Evolutionary conservation across 1,140 invertebrate species (phyloP).

Genomic region (Colletes gigas): DNA sequence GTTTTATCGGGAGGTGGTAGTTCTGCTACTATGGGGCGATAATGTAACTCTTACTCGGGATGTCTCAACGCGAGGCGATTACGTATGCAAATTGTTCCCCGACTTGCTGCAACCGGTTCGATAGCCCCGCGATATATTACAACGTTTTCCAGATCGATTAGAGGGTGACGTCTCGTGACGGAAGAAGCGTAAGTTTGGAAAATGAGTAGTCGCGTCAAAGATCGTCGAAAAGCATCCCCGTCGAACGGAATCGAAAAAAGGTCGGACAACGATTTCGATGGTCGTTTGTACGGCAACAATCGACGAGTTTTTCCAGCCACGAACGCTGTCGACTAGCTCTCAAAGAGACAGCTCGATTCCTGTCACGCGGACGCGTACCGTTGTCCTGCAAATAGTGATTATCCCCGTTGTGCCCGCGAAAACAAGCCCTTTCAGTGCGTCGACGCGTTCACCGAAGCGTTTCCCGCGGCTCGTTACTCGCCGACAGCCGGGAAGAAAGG

Average conservation of each 20-base stretch:
- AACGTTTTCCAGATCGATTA: no score
- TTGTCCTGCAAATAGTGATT: conserved; percentile 19
- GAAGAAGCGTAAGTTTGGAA: no score
- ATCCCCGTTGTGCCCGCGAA: conserved; percentile 9
- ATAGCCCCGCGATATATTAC: no score
- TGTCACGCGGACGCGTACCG: background rate
- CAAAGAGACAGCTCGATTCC: background rate
- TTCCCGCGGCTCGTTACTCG: background rate
- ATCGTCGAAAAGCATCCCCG: no score
- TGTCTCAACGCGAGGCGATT: no score
- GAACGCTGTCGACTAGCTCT: background rate
- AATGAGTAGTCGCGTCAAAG: no score
- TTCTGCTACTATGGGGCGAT: no score
- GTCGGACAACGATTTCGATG: background rate
- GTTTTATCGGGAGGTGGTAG: no score
- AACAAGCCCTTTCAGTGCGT: conserved; percentile 1
- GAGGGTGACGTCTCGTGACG: no score
- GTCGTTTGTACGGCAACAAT: background rate
- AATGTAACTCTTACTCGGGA: no score
- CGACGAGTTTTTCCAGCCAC: background rate
- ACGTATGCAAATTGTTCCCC: no score
- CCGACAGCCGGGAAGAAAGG: background rate
- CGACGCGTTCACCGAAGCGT: background rate
- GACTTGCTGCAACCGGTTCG: no score
- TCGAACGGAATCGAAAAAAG: background rate